Conservation (phyloP, 2,113 vertebrate genomes). For the Caranx ignobilis region DNA sequence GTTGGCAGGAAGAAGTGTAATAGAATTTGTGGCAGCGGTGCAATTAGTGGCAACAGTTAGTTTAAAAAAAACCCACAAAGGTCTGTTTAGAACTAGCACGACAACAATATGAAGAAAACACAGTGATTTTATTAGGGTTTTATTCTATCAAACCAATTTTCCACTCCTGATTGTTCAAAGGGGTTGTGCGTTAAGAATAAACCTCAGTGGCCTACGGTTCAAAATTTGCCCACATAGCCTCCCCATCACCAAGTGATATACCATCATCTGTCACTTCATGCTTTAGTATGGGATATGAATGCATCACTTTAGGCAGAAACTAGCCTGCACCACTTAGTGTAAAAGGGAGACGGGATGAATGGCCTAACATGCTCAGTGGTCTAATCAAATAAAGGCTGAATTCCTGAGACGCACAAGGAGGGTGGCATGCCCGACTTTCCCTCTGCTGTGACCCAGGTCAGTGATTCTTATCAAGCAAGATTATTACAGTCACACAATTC, state of each 20-base stretch:
- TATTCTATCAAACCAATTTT: neutral
- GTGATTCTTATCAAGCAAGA: conserved; percentile 10
- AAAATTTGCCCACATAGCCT: neutral
- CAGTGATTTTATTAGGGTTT: neutral
- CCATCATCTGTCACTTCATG: neutral
- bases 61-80: conserved; percentile 3
- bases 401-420: conserved; percentile 31
- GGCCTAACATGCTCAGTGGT: conserved; percentile 20
- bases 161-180: neutral
- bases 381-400: conserved; percentile 65
- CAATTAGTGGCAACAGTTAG: conserved; percentile 15
- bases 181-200: neutral
- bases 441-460: conserved; percentile 34
- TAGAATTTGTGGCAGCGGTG: conserved; percentile 31
- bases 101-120: neutral
- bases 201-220: neutral
- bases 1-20: conserved; percentile 17
- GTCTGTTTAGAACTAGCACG: neutral
- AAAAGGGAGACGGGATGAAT: conserved; percentile 4
- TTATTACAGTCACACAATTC: conserved; percentile 37
- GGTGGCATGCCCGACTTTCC: neutral
- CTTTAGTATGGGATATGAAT: neutral
- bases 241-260: neutral
- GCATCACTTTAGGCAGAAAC: conserved; percentile 23
- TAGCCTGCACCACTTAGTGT: conserved; percentile 2